Evolutionary conservation across 1,140 invertebrate genomes (phyloP).

Genomic region (Daktulosphaira vitifoliae): DNA sequence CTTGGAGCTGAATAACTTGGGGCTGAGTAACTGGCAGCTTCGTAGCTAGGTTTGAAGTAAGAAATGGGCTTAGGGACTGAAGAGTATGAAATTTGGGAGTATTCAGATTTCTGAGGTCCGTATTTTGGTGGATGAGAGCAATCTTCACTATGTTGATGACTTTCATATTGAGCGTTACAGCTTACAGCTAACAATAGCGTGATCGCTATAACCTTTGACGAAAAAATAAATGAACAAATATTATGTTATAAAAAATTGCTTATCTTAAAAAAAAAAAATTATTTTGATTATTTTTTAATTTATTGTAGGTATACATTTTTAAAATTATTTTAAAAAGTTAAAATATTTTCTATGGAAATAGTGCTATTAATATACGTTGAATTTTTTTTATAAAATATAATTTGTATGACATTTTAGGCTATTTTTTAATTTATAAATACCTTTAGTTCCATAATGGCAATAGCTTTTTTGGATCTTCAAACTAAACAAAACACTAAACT

Average conservation of each 20-base stretch:
- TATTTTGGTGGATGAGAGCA: conserved; percentile 21
- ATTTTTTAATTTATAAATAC: too few relatives aligned
- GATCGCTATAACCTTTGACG: conserved; percentile 18
- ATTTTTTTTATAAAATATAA: too few relatives aligned
- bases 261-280: not conserved
- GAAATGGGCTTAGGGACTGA: not conserved
- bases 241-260: too few relatives aligned
- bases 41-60: conserved; percentile 22
- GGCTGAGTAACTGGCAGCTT: conserved; percentile 1
- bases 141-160: conserved; percentile 14
- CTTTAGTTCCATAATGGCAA: conserved; percentile 3
- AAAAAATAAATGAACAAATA: too few relatives aligned
- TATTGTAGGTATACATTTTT: too few relatives aligned
- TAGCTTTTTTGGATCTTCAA: not conserved
- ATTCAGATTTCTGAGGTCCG: conserved; percentile 15
- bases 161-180: conserved; percentile 14
- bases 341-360: too few relatives aligned
- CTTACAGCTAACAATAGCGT: conserved; percentile 10
- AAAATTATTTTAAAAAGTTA: too few relatives aligned
- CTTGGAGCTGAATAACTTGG: not conserved
- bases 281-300: not conserved
- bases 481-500: not conserved
- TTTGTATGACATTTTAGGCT: too few relatives aligned
- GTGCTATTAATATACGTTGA: too few relatives aligned
- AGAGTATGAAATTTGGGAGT: not conserved